Percentiles rank a stretch among this genome's conserved stretches.
Conservation (phyloP, 2,113 vertebrate species). For the Barnardius zonarius region DNA sequence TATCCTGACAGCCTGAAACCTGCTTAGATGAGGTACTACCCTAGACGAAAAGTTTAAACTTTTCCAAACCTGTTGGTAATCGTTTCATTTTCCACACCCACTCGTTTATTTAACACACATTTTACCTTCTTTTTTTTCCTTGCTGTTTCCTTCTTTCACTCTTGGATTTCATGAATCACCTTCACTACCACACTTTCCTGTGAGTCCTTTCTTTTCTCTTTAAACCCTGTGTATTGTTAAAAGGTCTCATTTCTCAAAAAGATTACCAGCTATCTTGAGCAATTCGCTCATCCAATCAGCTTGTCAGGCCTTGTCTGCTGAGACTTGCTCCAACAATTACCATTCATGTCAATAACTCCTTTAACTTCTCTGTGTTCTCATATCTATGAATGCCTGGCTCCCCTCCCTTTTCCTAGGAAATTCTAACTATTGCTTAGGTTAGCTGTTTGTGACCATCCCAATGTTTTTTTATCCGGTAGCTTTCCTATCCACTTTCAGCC, state of each 20-base stretch:
- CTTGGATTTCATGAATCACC: neutral
- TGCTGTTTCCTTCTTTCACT: neutral
- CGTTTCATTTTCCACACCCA: neutral
- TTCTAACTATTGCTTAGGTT: neutral
- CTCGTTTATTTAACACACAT: neutral
- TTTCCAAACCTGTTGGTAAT: neutral
- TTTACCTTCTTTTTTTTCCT: neutral
- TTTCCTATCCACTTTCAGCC: neutral
- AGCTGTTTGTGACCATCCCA: neutral
- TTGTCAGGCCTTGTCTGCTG: neutral
- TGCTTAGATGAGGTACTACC: neutral
- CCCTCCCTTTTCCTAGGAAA: neutral
- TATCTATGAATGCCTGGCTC: neutral
- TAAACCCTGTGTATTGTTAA: neutral
- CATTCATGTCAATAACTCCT: neutral
- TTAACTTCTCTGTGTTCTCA: neutral
- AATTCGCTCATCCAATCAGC: neutral
- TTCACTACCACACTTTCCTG: neutral
- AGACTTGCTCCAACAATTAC: neutral
- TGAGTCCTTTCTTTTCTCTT: neutral
- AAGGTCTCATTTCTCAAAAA: neutral
- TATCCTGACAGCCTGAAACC: neutral
- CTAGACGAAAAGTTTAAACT: neutral
- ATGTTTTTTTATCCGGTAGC: neutral
- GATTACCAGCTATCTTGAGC: neutral